Conservation (phyloP, 2,797 vertebrate species). For the Acanthiza pusilla region DNA sequence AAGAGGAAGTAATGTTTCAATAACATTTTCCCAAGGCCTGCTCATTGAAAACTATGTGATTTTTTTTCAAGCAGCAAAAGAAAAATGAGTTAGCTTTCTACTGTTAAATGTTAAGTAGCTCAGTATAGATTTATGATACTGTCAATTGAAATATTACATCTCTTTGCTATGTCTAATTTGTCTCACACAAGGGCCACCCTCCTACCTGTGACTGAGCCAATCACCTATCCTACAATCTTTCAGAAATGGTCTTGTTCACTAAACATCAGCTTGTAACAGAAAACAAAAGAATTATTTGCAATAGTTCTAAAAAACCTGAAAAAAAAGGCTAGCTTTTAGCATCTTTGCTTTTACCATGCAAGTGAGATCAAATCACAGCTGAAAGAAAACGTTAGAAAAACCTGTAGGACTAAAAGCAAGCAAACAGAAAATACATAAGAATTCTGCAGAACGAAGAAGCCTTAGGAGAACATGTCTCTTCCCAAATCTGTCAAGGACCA, state of each 20-base stretch:
- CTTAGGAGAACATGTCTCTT: conserved; percentile 21
- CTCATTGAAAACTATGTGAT: neutral
- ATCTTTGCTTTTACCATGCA: conserved; percentile 29
- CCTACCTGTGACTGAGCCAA: neutral
- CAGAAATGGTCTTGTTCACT: neutral
- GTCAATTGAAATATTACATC: neutral
- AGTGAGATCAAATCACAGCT: conserved; percentile 20
- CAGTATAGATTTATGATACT: neutral
- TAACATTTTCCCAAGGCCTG: neutral
- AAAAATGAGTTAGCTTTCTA: neutral
- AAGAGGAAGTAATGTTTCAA: neutral
- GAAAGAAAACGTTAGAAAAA: conserved; percentile 57
- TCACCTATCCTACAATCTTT: neutral
- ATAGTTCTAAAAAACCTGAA: neutral
- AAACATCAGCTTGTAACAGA: neutral
- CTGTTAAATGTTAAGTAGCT: neutral
- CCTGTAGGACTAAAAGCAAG: conserved; percentile 24
- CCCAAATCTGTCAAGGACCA: conserved; percentile 34
- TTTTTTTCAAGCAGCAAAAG: neutral
- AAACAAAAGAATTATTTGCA: neutral
- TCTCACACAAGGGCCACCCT: neutral
- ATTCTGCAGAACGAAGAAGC: neutral
- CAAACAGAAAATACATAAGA: neutral
- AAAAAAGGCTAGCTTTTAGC: neutral
- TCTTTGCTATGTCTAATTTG: neutral